Base-by-base conservation (phyloP, 2,113 vertebrate genomes). In the Carettochelys insculpta region DNA sequence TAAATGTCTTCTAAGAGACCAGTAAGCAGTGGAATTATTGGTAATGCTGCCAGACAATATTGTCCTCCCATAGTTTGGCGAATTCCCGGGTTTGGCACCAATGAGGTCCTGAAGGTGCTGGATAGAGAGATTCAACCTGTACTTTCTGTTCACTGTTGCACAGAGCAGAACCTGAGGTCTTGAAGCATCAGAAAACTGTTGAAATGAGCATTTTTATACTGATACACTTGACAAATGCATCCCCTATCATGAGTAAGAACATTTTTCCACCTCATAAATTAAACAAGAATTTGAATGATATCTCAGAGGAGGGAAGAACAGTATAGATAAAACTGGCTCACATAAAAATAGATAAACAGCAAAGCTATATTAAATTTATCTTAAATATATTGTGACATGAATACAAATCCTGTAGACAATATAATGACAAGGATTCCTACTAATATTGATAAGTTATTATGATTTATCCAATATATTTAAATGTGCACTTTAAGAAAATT, bases 121-220 rank as follows among this genome's bases (percentile, higher is more conserved):
- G n/a, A n/a, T n/a, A n/a, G n/a, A n/a, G n/a, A n/a, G n/a, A n/a
- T n/a, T n/a, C n/a, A n/a, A n/a, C n/a, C n/a, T n/a, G n/a, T n/a
- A n/a, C n/a, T n/a, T n/a, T n/a, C n/a, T n/a, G n/a, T n/a, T n/a
- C 10, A 1, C 0, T 51, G 0, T 2, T 77, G 53, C 9, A 47
- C 29, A 45, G 9, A 16, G 16, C 58, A 34, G 58, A 61, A 31
- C 65, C 45, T 51, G 22, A 78, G 8, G 1, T 56, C 1, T 56
- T 73, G 29, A 77, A 45, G 1, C 80, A 13, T 58, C 48, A 50
- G 29, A 86, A 56, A 86, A 73, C 3, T 52, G 41, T 38, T 76
- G 10, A 45, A 82, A 75, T 11, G 2, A 41, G 43, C 43, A 54
- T 13, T 34, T 65, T 38, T 65, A 61, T n/a, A 14, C 31, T 61